These are phyloP conservation scores for Malacoctenus gilli DNA, from an alignment of 2,797 vertebrate species.

Conservation along the genomic window DNA sequence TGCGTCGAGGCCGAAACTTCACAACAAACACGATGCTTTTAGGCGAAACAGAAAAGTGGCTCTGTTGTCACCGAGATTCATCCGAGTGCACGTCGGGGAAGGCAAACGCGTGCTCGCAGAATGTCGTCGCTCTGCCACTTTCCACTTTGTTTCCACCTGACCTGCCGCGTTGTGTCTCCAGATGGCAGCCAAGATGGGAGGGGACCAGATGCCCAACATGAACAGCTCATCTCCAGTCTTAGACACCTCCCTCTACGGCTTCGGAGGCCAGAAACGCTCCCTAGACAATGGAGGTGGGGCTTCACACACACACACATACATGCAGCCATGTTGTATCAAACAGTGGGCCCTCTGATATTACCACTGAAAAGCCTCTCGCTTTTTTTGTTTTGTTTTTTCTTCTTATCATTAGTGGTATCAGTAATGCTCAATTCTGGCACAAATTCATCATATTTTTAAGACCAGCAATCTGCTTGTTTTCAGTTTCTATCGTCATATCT, in stretches of 20 bases:
- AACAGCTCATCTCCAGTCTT: conserved; percentile 92
- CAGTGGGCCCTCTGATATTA: too few relatives aligned
- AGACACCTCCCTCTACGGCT: conserved; percentile 92
- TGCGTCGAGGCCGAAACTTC: conserved; percentile 19
- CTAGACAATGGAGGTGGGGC: conserved; percentile 94
- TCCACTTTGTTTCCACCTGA: conserved; percentile 29
- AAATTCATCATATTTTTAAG: too few relatives aligned
- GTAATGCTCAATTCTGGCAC: too few relatives aligned
- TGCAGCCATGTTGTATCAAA: not conserved
- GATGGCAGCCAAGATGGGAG: conserved; percentile 97
- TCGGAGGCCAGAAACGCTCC: conserved; percentile 92
- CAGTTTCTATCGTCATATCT: too few relatives aligned
- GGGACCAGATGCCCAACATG: conserved; percentile 93
- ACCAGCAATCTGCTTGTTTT: too few relatives aligned
- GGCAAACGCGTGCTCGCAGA: conserved; percentile 14
- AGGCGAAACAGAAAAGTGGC: conserved; percentile 6
- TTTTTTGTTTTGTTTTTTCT: too few relatives aligned
- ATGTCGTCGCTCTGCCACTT: conserved; percentile 6
- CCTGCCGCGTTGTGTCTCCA: conserved; percentile 60
- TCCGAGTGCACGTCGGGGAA: conserved; percentile 3
- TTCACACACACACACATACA: not conserved
- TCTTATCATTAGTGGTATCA: too few relatives aligned
- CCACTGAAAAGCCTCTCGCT: conserved; percentile 12
- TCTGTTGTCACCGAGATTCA: not conserved
- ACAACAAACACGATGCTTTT: conserved; percentile 13